phyloP scores from a whole-genome alignment of 2,888 invertebrate genomes.

The Branchipolynoe longqiensis region DNA sequence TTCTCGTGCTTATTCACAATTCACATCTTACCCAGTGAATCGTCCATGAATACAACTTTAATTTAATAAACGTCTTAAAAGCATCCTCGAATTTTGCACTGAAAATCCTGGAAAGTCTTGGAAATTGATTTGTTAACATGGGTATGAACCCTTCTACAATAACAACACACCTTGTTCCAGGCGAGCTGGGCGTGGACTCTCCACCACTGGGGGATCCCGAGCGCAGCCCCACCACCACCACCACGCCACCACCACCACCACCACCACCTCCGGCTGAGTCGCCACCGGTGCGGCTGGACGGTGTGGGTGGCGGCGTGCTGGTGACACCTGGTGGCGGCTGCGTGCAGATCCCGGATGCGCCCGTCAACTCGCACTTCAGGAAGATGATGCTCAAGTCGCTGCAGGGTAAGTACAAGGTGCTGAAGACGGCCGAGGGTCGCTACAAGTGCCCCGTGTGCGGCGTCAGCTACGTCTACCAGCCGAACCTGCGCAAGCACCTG shows the following conservation, averaged over 20 bases:
- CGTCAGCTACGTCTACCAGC: constrained; percentile 37
- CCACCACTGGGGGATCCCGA: constrained; percentile 23
- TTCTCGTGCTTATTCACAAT: no score
- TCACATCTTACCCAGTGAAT: no score
- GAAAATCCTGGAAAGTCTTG: no score
- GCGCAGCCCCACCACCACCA: constrained; percentile 5
- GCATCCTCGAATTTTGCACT: no score
- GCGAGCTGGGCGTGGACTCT: not conserved
- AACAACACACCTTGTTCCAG: no score
- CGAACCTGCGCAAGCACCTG: constrained; percentile 48
- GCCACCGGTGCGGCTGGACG: not conserved
- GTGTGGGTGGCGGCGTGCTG: not conserved
- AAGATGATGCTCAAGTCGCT: constrained; percentile 53
- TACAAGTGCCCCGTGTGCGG: constrained; percentile 54
- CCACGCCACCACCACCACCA: no score
- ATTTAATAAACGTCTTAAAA: no score
- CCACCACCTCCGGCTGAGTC: no score
- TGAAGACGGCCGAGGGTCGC: constrained; percentile 52
- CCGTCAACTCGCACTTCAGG: constrained; percentile 41
- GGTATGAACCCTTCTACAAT: no score
- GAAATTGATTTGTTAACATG: no score
- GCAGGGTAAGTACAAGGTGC: constrained; percentile 54
- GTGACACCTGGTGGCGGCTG: constrained; percentile 6
- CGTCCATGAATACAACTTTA: no score
- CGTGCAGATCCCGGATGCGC: constrained; percentile 46